Evolutionary conservation across 2,888 invertebrate genomes (phyloP), one percentile per base, ranked within the genome.

Genomic region (Macroteleia sp.): DNA sequence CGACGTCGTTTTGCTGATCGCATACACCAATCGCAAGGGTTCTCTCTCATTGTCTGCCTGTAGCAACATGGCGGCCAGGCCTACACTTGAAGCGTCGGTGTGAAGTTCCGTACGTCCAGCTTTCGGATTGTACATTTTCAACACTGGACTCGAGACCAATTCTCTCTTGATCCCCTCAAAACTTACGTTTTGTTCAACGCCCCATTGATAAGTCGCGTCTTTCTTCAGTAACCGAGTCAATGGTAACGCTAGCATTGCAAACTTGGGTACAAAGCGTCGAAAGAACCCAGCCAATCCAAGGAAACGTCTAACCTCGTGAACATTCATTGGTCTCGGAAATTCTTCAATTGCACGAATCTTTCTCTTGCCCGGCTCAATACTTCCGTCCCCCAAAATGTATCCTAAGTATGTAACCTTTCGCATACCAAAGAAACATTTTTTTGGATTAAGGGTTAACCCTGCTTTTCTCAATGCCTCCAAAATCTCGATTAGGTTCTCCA

Each of bases 231-330:
- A 10, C 14, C 6, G 1, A 14, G 48, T 16, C 1, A 48, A 10
- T 1, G 44, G 44, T n/a, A 5, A 4, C 1, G 44, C 17, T 3
- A 46, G 1, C n/a, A n/a, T 1, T 6, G 44, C 22, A 25, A 19
- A 46, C 1, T 22, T n/a, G 2, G 44, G 44, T 81, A 66, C 70
- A 48, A 77, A 80, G 8, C 61, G 32, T 1, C 70, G 34, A 56
- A 80, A 80, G 48, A 74, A 80, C 9, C 74, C 62, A 0, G 66
- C 19, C 16, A 77, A 12, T 16, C 70, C 74, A 8, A 66, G 19
- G 17, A 77, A 76, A 9, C 76, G 41, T 3, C 73, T 52, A 1
- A 79, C 36, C 8, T 48, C 76, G 30, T 66, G 61, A 9, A 66
- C 62, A 44, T 77, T 48, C 2, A 22, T 9, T 9, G 70, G 71